These are phyloP conservation scores for Brachyptera risi DNA, from an alignment of 2,888 invertebrate species.

Conservation along the genomic window DNA sequence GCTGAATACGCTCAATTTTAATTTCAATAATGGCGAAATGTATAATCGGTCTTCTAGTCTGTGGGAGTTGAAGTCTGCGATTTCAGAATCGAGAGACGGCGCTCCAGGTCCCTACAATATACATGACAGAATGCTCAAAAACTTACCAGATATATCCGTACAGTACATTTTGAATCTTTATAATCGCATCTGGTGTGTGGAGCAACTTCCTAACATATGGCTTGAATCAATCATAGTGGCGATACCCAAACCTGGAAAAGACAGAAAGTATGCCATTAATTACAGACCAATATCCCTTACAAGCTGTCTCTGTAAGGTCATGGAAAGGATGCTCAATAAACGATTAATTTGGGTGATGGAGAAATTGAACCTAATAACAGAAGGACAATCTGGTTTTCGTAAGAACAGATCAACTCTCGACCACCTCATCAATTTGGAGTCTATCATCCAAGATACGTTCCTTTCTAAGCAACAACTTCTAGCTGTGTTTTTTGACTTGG, in stretches of 20 bases:
- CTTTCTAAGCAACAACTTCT: slow-evolving; percentile 31
- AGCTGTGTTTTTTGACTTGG: slow-evolving; percentile 32
- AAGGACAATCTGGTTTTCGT: slow-evolving; percentile 24
- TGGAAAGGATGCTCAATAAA: slow-evolving; percentile 36
- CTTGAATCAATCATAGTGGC: neutral
- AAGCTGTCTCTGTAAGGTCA: slow-evolving; percentile 36
- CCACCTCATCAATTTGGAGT: slow-evolving; percentile 29
- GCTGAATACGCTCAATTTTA: neutral
- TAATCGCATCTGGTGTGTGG: slow-evolving; percentile 11
- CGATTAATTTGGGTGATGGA: slow-evolving; percentile 34
- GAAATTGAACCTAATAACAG: slow-evolving; percentile 28
- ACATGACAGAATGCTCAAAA: slow-evolving; percentile 13
- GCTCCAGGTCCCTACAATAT: slow-evolving; percentile 11
- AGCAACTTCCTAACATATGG: slow-evolving; percentile 13
- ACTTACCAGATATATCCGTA: neutral
- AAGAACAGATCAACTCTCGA: slow-evolving; percentile 8
- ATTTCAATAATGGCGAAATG: neutral
- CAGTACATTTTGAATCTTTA: slow-evolving; percentile 6
- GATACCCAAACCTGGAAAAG: slow-evolving; percentile 11
- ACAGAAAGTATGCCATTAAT: neutral
- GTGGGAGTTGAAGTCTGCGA: slow-evolving; percentile 5
- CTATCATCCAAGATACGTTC: slow-evolving; percentile 32
- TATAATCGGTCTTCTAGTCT: slow-evolving; percentile 6
- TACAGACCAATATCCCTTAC: slow-evolving; percentile 37
- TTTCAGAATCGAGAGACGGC: neutral